Conservation (phyloP, 2,888 invertebrate genomes). For the Agapostemon virescens region DNA sequence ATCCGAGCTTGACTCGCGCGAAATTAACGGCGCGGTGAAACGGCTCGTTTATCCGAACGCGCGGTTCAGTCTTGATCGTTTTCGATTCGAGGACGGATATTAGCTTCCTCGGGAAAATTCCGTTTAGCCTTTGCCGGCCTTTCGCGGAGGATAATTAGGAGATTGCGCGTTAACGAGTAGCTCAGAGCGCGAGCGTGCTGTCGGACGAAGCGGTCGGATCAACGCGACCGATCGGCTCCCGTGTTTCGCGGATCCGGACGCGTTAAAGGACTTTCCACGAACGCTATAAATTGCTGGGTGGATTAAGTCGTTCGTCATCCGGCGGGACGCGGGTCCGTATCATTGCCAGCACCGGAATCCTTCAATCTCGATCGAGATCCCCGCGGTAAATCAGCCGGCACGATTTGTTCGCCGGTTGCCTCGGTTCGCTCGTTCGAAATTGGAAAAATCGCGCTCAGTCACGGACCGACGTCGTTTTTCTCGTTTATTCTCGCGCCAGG, state of each 20-base stretch:
- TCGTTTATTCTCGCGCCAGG: background rate
- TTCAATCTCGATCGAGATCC: conserved; percentile 40
- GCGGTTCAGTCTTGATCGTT: background rate
- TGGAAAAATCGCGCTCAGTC: background rate
- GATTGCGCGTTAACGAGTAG: conserved; percentile 10
- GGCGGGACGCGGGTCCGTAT: conserved; percentile 24
- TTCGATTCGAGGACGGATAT: conserved; percentile 2
- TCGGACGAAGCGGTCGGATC: conserved; percentile 36
- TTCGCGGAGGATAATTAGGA: conserved; percentile 5
- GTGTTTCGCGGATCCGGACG: conserved; percentile 37
- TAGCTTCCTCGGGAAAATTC: background rate
- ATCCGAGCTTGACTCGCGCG: background rate
- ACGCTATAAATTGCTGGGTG: conserved; percentile 40
- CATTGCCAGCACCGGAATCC: conserved; percentile 32
- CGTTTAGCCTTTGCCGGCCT: background rate
- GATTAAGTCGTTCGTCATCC: conserved; percentile 52
- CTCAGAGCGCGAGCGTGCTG: conserved; percentile 13
- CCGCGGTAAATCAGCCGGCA: conserved; percentile 27
- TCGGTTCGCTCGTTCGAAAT: background rate
- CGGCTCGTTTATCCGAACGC: background rate
- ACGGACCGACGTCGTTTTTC: background rate
- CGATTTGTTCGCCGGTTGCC: conserved; percentile 9
- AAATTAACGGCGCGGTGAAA: background rate
- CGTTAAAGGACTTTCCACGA: conserved; percentile 36
- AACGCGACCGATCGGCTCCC: conserved; percentile 24